Base-by-base conservation (phyloP, 2,888 invertebrate species). In the Caenorhabditis drosophilae region DNA sequence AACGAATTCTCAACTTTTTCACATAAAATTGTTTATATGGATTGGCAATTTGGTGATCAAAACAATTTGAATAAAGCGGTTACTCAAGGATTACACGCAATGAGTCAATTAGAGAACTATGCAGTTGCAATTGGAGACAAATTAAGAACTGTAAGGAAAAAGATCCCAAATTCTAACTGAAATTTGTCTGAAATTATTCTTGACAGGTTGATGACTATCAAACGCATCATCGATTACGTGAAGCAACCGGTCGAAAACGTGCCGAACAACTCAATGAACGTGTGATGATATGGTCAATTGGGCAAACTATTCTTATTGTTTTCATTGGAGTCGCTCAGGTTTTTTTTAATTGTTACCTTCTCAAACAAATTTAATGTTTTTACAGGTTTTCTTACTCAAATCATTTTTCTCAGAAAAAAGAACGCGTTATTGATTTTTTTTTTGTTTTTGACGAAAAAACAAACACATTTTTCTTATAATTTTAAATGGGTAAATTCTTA, bases 1-100 rank as follows among this genome's bases (percentile, higher is more conserved):
- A 98, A 99, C 87, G 95, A 98, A 85, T 98, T 98, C 85, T 97
- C 97, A 46, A 96, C 97, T 53, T 96, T 97, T 86, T 93, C 95
- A 7, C 97, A 98, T 84, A 98, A 98, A 86, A 88, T 96, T 72
- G 93, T 98, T 23, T 98, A 97, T 85, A 92, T 98, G 90, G 96
- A 96, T 85, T 90, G 97, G 81, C 92, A 93, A 89, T 50, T 54
- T 34, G 73, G 73, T 23, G 69, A 71, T 22, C 62, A 57, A n/a
- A 53, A 67, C 26, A 64, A 67, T 23, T 46, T 62, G 4, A 54
- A 58, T 16, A 50, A 52, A 9, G 68, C 66, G 2, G 61, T 67
- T 18, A 68, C 70, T 16, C 63, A 61, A 20, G 71, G 71, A 41
- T 47, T 53, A 27, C 70, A 71, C 52, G 75, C 79, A 1, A 76